phyloP scores from a whole-genome alignment of 1,140 invertebrate species.

The Zophobas morio region DNA sequence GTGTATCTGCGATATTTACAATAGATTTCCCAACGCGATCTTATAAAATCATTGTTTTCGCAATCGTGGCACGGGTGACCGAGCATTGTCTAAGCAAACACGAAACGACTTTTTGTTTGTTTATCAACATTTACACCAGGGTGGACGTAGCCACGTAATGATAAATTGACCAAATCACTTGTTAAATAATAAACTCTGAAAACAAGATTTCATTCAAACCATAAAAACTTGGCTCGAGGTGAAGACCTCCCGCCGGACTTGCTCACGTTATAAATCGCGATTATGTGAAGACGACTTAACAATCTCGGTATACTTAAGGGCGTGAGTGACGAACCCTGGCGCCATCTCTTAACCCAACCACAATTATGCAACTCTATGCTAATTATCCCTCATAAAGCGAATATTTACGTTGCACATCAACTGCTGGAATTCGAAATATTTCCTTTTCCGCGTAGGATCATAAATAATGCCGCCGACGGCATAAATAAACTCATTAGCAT shows the following conservation, averaged over 20 bases:
- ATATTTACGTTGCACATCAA: conserved; percentile 20
- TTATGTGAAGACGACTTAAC: no score
- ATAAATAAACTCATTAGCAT: conserved; percentile 36
- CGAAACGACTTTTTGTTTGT: no score
- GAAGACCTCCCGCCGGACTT: no score
- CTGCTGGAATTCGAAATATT: conserved; percentile 28
- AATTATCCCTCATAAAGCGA: conserved; percentile 22
- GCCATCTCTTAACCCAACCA: background rate
- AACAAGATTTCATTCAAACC: no score
- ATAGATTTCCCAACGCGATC: conserved; percentile 1
- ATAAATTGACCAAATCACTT: no score
- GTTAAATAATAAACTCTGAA: no score
- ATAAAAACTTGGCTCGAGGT: no score
- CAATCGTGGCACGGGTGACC: background rate
- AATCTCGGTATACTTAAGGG: no score
- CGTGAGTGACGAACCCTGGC: background rate
- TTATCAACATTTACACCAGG: no score
- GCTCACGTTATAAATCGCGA: no score
- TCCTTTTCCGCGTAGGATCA: conserved; percentile 31
- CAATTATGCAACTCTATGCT: conserved; percentile 16
- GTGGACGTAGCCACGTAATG: no score
- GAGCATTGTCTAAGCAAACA: no score
- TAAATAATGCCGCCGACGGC: conserved; percentile 25
- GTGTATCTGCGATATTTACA: conserved; percentile 26
- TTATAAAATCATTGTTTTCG: background rate